Percentiles rank a stretch among this genome's conserved stretches.
Evolutionary conservation across 2,113 vertebrate genomes (phyloP).

Genomic region (Antigone vipio): DNA sequence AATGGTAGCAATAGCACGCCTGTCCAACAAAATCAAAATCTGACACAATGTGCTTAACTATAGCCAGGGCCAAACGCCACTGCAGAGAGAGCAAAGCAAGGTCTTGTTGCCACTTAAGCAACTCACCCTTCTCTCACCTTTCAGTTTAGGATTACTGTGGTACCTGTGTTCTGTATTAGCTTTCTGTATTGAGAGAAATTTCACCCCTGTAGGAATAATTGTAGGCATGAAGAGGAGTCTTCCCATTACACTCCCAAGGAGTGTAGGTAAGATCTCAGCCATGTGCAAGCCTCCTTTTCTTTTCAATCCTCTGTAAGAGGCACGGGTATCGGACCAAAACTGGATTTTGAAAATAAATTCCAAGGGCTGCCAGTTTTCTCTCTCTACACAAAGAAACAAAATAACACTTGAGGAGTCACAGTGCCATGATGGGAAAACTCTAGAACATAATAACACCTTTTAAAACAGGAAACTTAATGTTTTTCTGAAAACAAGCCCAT

Average conservation of each 20-base stretch:
- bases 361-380: not conserved
- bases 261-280: not conserved
- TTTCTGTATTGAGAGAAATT: not conserved
- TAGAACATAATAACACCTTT: not conserved
- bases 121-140: not conserved
- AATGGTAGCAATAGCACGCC: not conserved
- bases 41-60: not conserved
- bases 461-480: not conserved
- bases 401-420: not conserved
- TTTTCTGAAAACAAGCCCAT: not conserved
- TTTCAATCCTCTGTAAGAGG: not conserved
- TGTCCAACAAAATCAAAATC: not conserved
- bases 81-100: not conserved
- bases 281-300: not conserved
- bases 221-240: not conserved
- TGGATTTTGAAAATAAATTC: not conserved
- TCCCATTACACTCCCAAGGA: not conserved
- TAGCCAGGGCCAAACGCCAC: not conserved
- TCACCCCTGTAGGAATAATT: not conserved
- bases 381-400: not conserved
- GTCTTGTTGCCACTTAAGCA: not conserved
- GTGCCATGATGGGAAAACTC: not conserved
- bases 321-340: not conserved
- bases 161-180: not conserved
- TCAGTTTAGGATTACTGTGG: not conserved